phyloP scores from a whole-genome alignment of 2,113 vertebrate species.

The Cranoglanis bouderius region DNA sequence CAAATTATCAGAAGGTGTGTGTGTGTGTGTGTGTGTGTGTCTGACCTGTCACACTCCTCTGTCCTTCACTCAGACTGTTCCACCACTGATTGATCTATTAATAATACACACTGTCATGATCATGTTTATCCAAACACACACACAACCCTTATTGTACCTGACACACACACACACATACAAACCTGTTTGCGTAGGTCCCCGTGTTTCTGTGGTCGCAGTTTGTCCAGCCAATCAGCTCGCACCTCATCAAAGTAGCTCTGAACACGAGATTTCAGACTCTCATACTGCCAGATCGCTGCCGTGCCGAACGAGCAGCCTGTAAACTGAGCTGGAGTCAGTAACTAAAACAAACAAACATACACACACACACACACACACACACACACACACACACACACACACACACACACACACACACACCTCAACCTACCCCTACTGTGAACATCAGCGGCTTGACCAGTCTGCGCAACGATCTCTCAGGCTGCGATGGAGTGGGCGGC shows the following conservation, averaged over 20 bases:
- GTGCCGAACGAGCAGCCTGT: slow-evolving; percentile 89
- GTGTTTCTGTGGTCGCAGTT: slow-evolving; percentile 82
- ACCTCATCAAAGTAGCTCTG: slow-evolving; percentile 85
- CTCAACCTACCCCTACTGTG: slow-evolving; percentile 83
- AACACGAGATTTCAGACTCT: slow-evolving; percentile 85
- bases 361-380: not conserved
- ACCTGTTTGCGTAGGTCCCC: slow-evolving; percentile 88
- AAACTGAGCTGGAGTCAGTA: slow-evolving; percentile 77
- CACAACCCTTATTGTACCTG: not conserved
- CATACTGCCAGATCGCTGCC: slow-evolving; percentile 96
- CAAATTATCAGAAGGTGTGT: not conserved
- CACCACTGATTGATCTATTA: slow-evolving; percentile 96
- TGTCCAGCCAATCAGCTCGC: slow-evolving; percentile 87
- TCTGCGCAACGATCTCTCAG: slow-evolving; percentile 66
- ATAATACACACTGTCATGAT: slow-evolving; percentile 41
- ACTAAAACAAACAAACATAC: not conserved
- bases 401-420: not conserved
- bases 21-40: not conserved
- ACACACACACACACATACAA: slow-evolving; percentile 36
- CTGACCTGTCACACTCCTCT: slow-evolving; percentile 88
- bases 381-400: slow-evolving; percentile 12
- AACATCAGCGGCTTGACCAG: slow-evolving; percentile 84
- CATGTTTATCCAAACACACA: not conserved
- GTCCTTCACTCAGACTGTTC: slow-evolving; percentile 91
- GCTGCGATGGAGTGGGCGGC: slow-evolving; percentile 54